phyloP scores from a whole-genome alignment of 2,113 vertebrate species.

The Callaeas wilsoni region DNA sequence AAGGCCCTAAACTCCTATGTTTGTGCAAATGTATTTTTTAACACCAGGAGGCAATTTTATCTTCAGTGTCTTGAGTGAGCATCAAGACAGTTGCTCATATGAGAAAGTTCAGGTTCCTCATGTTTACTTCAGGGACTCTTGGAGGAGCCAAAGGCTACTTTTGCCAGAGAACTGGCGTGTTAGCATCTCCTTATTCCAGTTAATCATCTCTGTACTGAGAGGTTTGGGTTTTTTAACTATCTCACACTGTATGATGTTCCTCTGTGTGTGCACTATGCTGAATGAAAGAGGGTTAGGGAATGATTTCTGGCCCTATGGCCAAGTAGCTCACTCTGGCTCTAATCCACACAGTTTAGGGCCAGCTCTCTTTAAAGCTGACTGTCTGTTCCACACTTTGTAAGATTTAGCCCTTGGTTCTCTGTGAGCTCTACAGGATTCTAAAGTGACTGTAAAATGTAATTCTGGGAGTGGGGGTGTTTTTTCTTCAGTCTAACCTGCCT shows the following conservation, averaged over 20 bases:
- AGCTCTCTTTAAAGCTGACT: background rate
- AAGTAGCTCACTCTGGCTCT: background rate
- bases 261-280: background rate
- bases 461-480: background rate
- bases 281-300: background rate
- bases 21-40: background rate
- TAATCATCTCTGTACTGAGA: background rate
- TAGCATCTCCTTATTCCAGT: background rate
- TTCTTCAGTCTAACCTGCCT: background rate
- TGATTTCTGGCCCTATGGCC: background rate
- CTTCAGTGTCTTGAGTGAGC: background rate
- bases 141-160: background rate
- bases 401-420: background rate
- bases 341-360: background rate
- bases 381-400: background rate
- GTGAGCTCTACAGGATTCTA: background rate
- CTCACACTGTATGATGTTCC: background rate
- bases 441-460: background rate
- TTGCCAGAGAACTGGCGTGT: background rate
- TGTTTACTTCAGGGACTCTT: background rate
- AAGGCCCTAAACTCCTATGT: background rate
- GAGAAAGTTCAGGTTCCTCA: background rate
- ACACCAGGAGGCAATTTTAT: background rate
- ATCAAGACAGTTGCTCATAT: background rate
- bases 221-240: background rate